Base-by-base conservation (phyloP, 2,888 invertebrate species). In the Pseudoips prasinana region DNA sequence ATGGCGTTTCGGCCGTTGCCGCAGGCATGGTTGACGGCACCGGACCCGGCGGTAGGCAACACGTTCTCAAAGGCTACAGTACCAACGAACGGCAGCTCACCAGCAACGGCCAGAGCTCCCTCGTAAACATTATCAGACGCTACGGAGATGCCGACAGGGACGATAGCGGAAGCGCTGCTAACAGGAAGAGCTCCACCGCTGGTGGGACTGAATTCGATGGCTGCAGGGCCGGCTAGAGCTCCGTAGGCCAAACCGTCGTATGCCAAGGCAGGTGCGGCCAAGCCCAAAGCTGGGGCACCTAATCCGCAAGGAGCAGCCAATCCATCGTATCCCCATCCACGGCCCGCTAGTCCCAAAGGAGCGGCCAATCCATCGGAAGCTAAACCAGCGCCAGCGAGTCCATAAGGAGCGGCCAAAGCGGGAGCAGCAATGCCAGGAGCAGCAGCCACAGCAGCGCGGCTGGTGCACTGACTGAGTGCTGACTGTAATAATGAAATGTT, bases 51-150 rank as follows among this genome's bases (percentile, higher is more conserved):
- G n/a, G n/a, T n/a, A n/a, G n/a, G n/a, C n/a, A n/a, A n/a, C n/a
- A n/a, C n/a, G n/a, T n/a, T n/a, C n/a, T n/a, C n/a, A n/a, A n/a
- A n/a, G n/a, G n/a, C n/a, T n/a, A n/a, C n/a, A n/a, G n/a, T n/a
- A n/a, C n/a, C n/a, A n/a, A n/a, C n/a, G n/a, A 58, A 39, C 3
- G 57, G 57, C 6, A 58, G 24, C 23, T 54, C 48, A 3, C 57
- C 57, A 14, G 33, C 36, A 0, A 46, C 46, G 14, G 14, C 2
- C 14, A 14, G 14, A 4, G 30, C 8, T 2, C 58, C 58, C 33
- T 58, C 52, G 17, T 47, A 49, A 1, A 36, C 43, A 19, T 53
- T 58, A 9, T 58, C 58, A 14, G 58, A 58, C 5, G 14, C 14
- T 5, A 14, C 14, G 14, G 14, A 33, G 0, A 57, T 25, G 0